A percentile compares a stretch with the other conserved stretches of the same genome.
phyloP scores from a whole-genome alignment of 1,140 invertebrate species.

The Penaeus vannamei region DNA sequence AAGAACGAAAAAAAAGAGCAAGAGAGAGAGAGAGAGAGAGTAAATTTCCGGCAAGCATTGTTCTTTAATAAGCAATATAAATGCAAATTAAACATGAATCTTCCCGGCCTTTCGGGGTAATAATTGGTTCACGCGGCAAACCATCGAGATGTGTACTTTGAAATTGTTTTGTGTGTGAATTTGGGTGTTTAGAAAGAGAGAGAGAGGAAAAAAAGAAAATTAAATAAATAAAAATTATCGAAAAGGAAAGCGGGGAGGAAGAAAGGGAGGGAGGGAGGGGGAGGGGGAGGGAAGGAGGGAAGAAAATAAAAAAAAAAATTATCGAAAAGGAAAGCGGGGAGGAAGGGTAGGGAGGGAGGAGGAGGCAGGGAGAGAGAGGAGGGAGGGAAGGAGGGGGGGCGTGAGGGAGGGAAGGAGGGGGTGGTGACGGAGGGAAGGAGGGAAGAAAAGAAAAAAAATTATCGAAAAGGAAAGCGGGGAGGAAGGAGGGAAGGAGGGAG shows the following conservation, averaged over 20 bases:
- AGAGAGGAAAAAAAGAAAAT: background rate
- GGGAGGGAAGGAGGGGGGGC: background rate
- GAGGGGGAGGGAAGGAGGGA: background rate
- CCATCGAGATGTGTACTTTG: background rate
- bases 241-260: background rate
- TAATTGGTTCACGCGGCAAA: background rate
- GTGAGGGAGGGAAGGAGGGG: background rate
- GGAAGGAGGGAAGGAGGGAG: background rate
- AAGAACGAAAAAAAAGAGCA: background rate
- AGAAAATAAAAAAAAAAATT: background rate
- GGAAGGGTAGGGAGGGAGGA: background rate
- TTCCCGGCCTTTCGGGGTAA: background rate
- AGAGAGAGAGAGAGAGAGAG: slow-evolving; percentile 43
- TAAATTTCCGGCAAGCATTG: slow-evolving; percentile 13
- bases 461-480: background rate
- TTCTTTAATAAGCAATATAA: slow-evolving; percentile 35
- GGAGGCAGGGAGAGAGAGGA: background rate
- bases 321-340: background rate
- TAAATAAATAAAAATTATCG: background rate
- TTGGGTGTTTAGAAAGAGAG: background rate
- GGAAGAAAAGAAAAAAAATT: background rate
- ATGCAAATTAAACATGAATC: slow-evolving; percentile 10
- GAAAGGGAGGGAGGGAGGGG: background rate
- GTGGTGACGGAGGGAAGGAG: background rate
- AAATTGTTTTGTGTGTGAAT: background rate